These are phyloP conservation scores for Gavialis gangeticus DNA, from an alignment of 2,113 vertebrate species.

Conservation along the genomic window DNA sequence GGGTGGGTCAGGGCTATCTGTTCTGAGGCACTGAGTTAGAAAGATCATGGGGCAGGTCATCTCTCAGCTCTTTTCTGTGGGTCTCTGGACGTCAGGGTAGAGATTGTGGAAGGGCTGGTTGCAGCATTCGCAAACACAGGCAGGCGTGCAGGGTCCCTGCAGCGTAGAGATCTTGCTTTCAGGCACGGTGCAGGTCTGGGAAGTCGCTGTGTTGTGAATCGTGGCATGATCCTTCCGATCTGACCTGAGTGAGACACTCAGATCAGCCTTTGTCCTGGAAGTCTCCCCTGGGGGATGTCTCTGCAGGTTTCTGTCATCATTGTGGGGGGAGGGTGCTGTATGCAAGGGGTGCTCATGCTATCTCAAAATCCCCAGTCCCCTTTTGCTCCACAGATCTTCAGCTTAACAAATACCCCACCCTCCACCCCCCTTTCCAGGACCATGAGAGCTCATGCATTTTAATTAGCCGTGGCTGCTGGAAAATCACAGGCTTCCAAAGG, in stretches of 20 bases:
- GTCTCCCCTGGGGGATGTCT: no score
- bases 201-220: rapidly evolving
- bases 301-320: no score
- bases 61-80: background rate
- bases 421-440: background rate
- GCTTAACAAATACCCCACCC: background rate
- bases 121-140: rapidly evolving
- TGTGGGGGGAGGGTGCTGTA: background rate
- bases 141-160: background rate
- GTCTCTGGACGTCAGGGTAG: rapidly evolving
- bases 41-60: rapidly evolving
- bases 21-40: rapidly evolving
- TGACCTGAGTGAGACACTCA: rapidly evolving
- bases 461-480: rapidly evolving
- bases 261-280: background rate
- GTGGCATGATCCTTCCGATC: rapidly evolving
- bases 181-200: rapidly evolving
- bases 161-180: background rate
- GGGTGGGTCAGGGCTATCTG: no score
- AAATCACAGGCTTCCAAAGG: background rate
- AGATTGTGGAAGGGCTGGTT: background rate
- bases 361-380: background rate
- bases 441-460: background rate
- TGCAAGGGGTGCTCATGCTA: rapidly evolving
- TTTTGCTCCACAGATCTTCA: background rate